Evolutionary conservation across 2,888 invertebrate species (phyloP).

Genomic region (Cryptocheilus praepositus): DNA sequence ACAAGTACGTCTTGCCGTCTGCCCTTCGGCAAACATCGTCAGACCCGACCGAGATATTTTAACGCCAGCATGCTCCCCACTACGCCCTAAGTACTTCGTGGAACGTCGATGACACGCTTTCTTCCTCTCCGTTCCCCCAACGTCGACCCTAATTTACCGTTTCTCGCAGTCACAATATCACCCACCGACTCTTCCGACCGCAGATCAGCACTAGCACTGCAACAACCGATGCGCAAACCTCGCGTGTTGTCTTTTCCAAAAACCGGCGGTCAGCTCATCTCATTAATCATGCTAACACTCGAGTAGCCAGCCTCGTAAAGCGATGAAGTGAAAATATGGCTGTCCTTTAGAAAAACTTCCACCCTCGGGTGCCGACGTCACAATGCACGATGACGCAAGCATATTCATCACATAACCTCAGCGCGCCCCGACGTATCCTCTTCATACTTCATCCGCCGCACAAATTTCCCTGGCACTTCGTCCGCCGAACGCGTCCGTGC

Average conservation of each 20-base stretch:
- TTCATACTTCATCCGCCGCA: background rate
- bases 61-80: conserved; percentile 40
- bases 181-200: background rate
- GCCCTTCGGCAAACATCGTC: too few species aligned
- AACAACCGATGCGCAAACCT: too few species aligned
- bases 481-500: conserved; percentile 6
- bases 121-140: conserved; percentile 37
- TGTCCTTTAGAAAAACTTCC: background rate
- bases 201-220: background rate
- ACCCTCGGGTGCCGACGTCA: conserved; percentile 41
- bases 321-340: background rate
- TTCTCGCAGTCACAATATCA: too few species aligned
- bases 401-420: conserved; percentile 47
- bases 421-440: background rate
- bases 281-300: background rate
- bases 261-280: conserved; percentile 15
- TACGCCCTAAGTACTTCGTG: conserved; percentile 37
- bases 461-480: too few species aligned
- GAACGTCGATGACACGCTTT: conserved; percentile 55
- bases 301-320: background rate
- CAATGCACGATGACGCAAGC: conserved; percentile 42
- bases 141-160: conserved; percentile 24
- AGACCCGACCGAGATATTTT: too few species aligned
- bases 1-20: too few species aligned
- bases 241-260: too few species aligned